Evolutionary conservation across 2,797 vertebrate genomes (phyloP).

Genomic region (Rhinophrynus dorsalis): DNA sequence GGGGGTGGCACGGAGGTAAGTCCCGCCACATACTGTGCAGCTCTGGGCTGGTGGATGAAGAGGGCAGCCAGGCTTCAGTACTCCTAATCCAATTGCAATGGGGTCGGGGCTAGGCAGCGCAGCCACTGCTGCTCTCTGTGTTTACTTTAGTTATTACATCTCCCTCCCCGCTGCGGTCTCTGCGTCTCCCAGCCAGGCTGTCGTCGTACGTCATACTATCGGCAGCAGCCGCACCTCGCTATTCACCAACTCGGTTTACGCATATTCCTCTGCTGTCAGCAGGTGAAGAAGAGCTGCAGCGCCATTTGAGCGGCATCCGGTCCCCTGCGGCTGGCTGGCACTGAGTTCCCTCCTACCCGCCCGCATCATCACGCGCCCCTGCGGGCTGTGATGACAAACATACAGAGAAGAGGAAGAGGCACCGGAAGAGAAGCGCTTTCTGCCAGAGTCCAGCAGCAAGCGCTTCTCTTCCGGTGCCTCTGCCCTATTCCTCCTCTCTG

Average conservation of each 20-base stretch:
- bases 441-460: too few species aligned
- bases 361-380: too few species aligned
- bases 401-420: too few species aligned
- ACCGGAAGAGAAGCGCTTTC: too few species aligned
- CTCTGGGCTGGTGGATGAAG: not conserved
- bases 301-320: too few species aligned
- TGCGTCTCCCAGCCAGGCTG: slow-evolving; percentile 50
- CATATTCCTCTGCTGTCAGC: slow-evolving; percentile 75
- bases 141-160: slow-evolving; percentile 50
- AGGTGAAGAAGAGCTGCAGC: slow-evolving; percentile 35
- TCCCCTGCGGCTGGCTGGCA: too few species aligned
- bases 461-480: too few species aligned
- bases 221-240: slow-evolving; percentile 53
- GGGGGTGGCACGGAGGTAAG: not conserved
- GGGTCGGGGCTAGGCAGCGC: not conserved
- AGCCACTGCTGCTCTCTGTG: slow-evolving; percentile 12
- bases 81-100: not conserved
- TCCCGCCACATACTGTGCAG: not conserved
- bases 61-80: not conserved
- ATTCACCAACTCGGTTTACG: slow-evolving; percentile 57
- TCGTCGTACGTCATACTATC: slow-evolving; percentile 52
- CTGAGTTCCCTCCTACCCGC: too few species aligned
- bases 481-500: too few species aligned
- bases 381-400: too few species aligned
- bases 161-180: slow-evolving; percentile 48